phyloP scores from a whole-genome alignment of 2,888 invertebrate species.

The Thysanoteuthis rhombus region DNA sequence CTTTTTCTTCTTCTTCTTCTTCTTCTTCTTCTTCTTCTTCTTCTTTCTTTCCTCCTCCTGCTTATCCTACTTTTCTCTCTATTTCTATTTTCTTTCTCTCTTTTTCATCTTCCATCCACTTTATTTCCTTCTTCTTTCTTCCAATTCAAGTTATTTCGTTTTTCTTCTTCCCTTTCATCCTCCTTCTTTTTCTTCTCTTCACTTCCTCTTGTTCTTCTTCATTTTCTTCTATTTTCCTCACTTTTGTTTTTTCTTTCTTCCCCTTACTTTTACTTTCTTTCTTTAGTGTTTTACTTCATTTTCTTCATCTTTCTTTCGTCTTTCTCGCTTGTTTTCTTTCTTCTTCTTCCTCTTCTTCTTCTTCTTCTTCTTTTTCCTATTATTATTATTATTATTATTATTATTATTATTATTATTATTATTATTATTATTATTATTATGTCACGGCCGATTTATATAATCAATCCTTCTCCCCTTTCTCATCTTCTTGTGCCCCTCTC shows the following conservation, averaged over 20 bases:
- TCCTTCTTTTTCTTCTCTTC: not conserved
- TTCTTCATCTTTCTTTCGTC: not conserved
- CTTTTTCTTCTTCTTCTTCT: not conserved
- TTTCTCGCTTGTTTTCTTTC: not conserved
- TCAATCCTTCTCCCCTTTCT: not conserved
- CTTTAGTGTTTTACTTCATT: not conserved
- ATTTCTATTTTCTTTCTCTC: too few relatives aligned
- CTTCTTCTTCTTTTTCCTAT: not conserved
- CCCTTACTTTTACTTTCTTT: not conserved
- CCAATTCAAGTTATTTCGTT: not conserved
- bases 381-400: too few relatives aligned
- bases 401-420: too few relatives aligned
- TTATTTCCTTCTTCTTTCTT: not conserved
- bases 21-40: not conserved
- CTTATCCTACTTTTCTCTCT: not conserved
- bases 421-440: too few relatives aligned
- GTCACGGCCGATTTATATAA: too few relatives aligned
- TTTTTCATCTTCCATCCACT: not conserved
- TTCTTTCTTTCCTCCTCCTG: not conserved
- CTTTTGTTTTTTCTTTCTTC: not conserved
- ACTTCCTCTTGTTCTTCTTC: not conserved
- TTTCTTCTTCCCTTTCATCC: not conserved
- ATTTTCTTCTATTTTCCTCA: not conserved
- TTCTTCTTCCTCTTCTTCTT: not conserved
- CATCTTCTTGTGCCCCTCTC: not conserved